These are phyloP conservation scores for Cryptotis parvus DNA, from an alignment of 2,113 vertebrate genomes.

Conservation along the genomic window DNA sequence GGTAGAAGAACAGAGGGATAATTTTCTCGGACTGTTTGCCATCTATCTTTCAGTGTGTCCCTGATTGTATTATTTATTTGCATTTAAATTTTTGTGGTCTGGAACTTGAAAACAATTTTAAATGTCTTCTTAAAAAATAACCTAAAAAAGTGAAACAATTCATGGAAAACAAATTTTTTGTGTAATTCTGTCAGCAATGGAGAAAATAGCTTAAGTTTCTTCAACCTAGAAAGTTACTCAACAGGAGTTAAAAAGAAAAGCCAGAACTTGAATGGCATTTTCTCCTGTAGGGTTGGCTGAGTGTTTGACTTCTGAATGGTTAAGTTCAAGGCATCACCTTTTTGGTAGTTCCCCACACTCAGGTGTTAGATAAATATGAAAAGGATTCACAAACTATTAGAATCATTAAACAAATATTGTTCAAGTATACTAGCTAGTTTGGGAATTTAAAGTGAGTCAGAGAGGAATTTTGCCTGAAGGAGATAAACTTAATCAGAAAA, in stretches of 20 bases:
- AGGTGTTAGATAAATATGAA: background rate
- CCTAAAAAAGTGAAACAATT: conserved; percentile 60
- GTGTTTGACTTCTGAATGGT: background rate
- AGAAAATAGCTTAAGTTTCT: conserved; percentile 63
- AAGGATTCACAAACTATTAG: background rate
- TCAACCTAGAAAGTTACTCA: conserved; percentile 27
- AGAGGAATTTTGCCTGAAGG: background rate
- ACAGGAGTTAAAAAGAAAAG: conserved; percentile 10
- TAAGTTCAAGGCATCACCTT: background rate
- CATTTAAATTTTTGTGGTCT: conserved; percentile 70
- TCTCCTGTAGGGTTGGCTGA: background rate
- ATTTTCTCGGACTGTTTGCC: conserved; percentile 33
- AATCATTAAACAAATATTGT: background rate
- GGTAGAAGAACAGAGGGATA: background rate
- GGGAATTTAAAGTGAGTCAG: background rate
- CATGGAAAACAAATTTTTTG: conserved; percentile 72
- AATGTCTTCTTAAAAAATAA: conserved; percentile 57
- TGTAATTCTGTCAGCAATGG: conserved; percentile 57
- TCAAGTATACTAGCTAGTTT: background rate
- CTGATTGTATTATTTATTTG: conserved; percentile 65
- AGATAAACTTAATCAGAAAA: background rate
- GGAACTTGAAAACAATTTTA: conserved; percentile 57
- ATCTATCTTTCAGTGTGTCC: conserved; percentile 64
- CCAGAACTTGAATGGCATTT: background rate
- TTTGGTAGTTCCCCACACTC: background rate